phyloP scores from a whole-genome alignment of 2,113 vertebrate species.

The Bufo bufo region DNA sequence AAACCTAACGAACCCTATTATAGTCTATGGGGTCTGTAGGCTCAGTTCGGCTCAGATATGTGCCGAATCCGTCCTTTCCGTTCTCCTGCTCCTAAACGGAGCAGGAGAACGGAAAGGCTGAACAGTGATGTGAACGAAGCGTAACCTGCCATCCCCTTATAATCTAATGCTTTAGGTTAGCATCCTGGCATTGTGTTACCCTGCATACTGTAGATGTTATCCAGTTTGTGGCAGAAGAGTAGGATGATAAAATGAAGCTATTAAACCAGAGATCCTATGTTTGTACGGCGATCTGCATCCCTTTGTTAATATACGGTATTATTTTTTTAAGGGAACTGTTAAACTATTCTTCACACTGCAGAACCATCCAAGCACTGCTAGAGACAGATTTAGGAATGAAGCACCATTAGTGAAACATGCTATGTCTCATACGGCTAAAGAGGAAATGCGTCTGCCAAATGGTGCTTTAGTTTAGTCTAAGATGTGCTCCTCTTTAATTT shows the following conservation, averaged over 20 bases:
- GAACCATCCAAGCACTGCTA: constrained; percentile 4
- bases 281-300: not conserved
- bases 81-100: too few species aligned
- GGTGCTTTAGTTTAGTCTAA: constrained; percentile 56
- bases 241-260: not conserved
- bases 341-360: constrained; percentile 16
- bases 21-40: too few species aligned
- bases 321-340: constrained; percentile 34
- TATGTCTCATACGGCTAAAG: constrained; percentile 30
- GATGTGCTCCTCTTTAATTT: constrained; percentile 54
- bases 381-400: constrained; percentile 23
- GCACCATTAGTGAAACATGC: constrained; percentile 24
- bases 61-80: too few species aligned
- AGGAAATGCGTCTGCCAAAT: constrained; percentile 56
- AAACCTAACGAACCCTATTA: too few species aligned
- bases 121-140: too few species aligned
- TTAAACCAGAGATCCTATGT: not conserved
- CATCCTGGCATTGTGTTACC: too few species aligned
- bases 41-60: too few species aligned
- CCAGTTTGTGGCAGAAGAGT: not conserved
- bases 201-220: constrained; percentile 18
- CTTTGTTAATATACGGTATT: not conserved
- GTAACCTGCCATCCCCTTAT: too few species aligned
- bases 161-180: too few species aligned
- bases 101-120: too few species aligned